Evolutionary conservation across 2,113 vertebrate genomes (phyloP).

Genomic region (cattle (Bos taurus)): ARS-UCD2.0 NC_037331.1:70397001-70397500

Average conservation of each 20-base stretch:
- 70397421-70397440: neutral
- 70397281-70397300: slow-evolving; percentile 22
- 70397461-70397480: neutral
- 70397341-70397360: neutral
- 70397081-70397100: neutral
- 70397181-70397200: neutral
- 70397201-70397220: neutral
- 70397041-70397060: neutral
- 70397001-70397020: no score
- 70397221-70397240: neutral
- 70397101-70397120: neutral
- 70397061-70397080: neutral
- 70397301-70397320: neutral
- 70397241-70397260: neutral
- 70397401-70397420: neutral
- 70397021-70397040: neutral
- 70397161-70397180: neutral
- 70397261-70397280: neutral
- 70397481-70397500: neutral
- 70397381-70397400: neutral
- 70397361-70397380: neutral
- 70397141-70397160: neutral
- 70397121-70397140: neutral
- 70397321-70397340: slow-evolving; percentile 24
- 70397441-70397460: neutral